A percentile compares a stretch with the other conserved stretches of the same genome.
These are phyloP conservation scores for Eulithis testata DNA, from an alignment of 2,888 invertebrate genomes.

Conservation along the genomic window DNA sequence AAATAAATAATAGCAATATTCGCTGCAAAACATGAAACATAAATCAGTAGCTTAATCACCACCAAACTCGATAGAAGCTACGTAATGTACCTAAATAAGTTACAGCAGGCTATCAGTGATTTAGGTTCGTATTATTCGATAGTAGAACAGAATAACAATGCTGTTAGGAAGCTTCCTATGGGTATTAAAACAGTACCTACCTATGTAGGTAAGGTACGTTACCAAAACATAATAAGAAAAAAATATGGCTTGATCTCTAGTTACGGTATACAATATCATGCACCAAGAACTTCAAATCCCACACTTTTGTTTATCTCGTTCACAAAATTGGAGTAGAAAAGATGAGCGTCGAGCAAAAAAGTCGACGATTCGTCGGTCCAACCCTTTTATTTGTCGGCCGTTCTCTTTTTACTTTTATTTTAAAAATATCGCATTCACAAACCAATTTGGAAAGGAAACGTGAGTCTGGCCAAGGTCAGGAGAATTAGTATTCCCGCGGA, in stretches of 20 bases:
- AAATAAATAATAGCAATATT: conserved; percentile 14
- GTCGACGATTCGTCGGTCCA: conserved; percentile 68
- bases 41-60: conserved; percentile 6
- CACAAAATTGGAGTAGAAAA: conserved; percentile 67
- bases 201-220: conserved; percentile 3
- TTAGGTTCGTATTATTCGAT: conserved; percentile 26
- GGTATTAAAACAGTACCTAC: not conserved
- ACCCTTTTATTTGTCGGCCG: conserved; percentile 78
- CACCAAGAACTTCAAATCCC: conserved; percentile 51
- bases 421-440: conserved; percentile 83
- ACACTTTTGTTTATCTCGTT: conserved; percentile 45
- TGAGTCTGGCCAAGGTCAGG: conserved; percentile 80
- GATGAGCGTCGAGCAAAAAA: conserved; percentile 71
- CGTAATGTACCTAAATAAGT: too few relatives aligned
- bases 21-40: conserved; percentile 25
- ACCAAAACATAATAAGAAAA: not conserved
- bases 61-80: too few relatives aligned
- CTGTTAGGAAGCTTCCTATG: conserved; percentile 12
- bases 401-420: conserved; percentile 81
- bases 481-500: conserved; percentile 80
- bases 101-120: conserved; percentile 22
- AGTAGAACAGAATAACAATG: conserved; percentile 20
- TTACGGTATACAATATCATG: conserved; percentile 12
- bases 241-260: conserved; percentile 1
- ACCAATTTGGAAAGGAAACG: conserved; percentile 84